Base-by-base conservation (phyloP, 2,888 invertebrate species). In the Melangyna quadrimaculata region DNA sequence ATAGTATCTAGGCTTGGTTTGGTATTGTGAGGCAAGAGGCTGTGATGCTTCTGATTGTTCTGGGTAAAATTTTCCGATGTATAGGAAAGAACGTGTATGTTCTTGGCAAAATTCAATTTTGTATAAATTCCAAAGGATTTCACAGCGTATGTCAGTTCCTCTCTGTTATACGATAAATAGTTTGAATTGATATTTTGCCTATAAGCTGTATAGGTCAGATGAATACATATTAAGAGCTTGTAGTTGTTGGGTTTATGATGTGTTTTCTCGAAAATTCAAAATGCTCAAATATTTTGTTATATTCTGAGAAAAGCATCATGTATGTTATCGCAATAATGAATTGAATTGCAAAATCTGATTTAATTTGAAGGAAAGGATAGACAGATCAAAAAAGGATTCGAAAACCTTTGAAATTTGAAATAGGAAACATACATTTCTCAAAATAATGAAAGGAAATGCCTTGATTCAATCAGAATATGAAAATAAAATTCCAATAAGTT, bases 341-440 rank as follows among this genome's bases (percentile, higher is more conserved):
- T 55, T 55, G 32, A 43, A 51, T 74, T 55, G 74, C 65, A 43
- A 74, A 74, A 45, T 74, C 37, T 55, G 65, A 74, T 74, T 74
- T 65, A 45, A 65, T 57, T 73, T 51, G 45, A 74, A 61, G 6
- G 40, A 9, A 45, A 19, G 19, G 45, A 45, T 45, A 51, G 24
- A 2, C 10, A 32, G 29, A 63, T 63, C 63, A 65, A 45, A 65
- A 45, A 59, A 59, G 35, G 59, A 22, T 59, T 37, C 8, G 37
- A 35, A 55, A 35, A 55, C 1, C 29, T 59, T 35, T 35, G 35
- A 35, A 0, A 17, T 17, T 24, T 4, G 53, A 19, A 45, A 45
- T 48, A 48, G 57, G 27, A 43, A 6, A 61, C 40, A 27, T n/a
- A 32, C 6, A 61, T 40, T 59, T 24, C n/a, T n/a, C 24, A n/a